phyloP scores from a whole-genome alignment of 2,113 vertebrate species.

The Labeo rohita region DNA sequence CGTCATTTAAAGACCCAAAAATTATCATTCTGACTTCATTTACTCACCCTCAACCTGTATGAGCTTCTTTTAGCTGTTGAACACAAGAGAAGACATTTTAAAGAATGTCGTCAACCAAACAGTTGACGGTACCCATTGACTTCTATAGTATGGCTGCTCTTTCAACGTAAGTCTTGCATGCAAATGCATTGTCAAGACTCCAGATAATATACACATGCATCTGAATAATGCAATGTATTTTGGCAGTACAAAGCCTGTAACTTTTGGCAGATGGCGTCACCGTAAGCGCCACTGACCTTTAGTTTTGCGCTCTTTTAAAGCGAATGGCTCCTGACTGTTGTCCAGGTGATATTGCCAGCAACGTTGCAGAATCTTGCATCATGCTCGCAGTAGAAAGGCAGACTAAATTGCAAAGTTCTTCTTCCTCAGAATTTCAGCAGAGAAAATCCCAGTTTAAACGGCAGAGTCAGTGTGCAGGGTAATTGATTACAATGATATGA shows the following conservation, averaged over 20 bases:
- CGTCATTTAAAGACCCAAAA: background rate
- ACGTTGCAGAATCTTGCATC: conserved; percentile 40
- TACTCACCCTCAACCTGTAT: background rate
- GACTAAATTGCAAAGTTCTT: background rate
- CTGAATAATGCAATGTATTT: background rate
- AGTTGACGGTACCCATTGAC: too few species aligned
- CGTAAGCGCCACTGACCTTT: background rate
- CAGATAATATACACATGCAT: conserved; percentile 1
- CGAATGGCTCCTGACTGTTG: background rate
- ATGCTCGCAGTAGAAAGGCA: background rate
- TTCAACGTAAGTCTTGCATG: background rate
- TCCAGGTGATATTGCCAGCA: conserved; percentile 21
- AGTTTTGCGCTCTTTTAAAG: background rate
- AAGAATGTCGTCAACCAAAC: too few species aligned
- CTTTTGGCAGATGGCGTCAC: background rate
- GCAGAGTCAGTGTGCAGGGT: background rate
- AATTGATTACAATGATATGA: background rate
- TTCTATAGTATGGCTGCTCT: background rate
- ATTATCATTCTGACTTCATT: background rate
- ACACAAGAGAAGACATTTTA: background rate
- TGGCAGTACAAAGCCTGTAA: background rate
- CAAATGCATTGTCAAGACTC: background rate
- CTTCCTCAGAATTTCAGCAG: background rate
- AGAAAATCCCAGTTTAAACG: background rate
- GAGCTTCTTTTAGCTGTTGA: background rate